These are phyloP conservation scores for Capitella teleta DNA, from an alignment of 1,140 invertebrate species.

Conservation along the genomic window DNA sequence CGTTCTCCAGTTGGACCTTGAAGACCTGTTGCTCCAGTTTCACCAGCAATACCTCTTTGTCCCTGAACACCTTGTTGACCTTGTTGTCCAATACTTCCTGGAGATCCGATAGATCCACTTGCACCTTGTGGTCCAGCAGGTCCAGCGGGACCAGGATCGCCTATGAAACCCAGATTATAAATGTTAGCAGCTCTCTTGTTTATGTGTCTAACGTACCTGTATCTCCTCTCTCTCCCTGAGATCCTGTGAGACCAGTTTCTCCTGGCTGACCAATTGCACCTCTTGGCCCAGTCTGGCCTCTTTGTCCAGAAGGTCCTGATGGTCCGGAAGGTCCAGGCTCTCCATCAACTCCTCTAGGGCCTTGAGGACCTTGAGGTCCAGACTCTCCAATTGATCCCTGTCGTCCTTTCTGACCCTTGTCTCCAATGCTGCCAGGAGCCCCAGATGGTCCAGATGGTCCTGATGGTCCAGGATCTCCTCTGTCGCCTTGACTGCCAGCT, in stretches of 20 bases:
- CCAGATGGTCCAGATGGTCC: background rate
- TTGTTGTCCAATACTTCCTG: slow-evolving; percentile 3
- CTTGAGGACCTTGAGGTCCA: background rate
- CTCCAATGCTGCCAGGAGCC: background rate
- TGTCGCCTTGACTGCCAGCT: background rate
- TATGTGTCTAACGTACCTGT: background rate
- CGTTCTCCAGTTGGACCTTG: slow-evolving; percentile 15
- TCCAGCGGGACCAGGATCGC: slow-evolving; percentile 10
- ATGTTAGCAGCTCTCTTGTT: background rate
- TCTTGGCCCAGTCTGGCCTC: background rate
- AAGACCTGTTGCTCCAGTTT: background rate
- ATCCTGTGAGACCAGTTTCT: background rate
- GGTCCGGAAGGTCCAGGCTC: background rate
- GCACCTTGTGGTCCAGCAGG: slow-evolving; percentile 7
- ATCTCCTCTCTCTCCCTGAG: too few relatives aligned
- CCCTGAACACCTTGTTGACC: too few relatives aligned
- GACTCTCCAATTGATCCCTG: background rate
- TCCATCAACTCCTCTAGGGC: background rate
- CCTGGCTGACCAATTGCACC: background rate
- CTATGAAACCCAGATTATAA: background rate
- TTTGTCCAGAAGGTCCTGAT: background rate
- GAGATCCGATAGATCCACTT: slow-evolving; percentile 7
- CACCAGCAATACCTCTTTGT: too few relatives aligned
- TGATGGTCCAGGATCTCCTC: background rate
- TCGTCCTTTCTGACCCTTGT: background rate